These are phyloP conservation scores for Limnephilus lunatus DNA, from an alignment of 2,888 invertebrate species.

Conservation along the genomic window DNA sequence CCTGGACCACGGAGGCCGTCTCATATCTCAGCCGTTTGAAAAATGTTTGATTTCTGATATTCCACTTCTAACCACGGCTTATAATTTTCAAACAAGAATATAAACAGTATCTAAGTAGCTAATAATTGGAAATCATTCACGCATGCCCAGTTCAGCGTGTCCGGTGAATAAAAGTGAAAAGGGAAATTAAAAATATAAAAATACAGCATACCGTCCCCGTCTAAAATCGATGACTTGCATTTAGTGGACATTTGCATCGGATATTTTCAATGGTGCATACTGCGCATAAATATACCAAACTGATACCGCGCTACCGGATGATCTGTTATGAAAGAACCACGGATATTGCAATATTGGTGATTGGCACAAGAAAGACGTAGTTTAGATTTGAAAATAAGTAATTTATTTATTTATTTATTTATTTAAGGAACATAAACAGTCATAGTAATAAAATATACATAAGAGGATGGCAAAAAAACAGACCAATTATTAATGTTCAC, in stretches of 20 bases:
- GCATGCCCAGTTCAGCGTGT: background rate
- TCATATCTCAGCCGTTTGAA: too few species aligned
- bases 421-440: too few species aligned
- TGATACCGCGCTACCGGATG: background rate
- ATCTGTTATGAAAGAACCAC: too few species aligned
- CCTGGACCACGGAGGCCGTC: too few species aligned
- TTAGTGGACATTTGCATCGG: conserved; percentile 2
- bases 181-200: background rate
- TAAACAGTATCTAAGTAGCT: background rate
- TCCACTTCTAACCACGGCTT: too few species aligned
- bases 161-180: background rate
- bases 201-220: background rate
- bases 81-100: background rate
- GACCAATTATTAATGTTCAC: too few species aligned
- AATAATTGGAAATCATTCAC: background rate
- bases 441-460: too few species aligned
- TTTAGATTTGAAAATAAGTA: background rate
- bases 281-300: too few species aligned
- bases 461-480: too few species aligned
- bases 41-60: too few species aligned
- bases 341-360: background rate
- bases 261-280: background rate
- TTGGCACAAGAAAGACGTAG: background rate
- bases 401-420: too few species aligned
- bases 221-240: background rate